Percentiles rank a stretch among this genome's conserved stretches.
phyloP scores from a whole-genome alignment of 2,113 vertebrate species.

The Sander lucioperca region DNA sequence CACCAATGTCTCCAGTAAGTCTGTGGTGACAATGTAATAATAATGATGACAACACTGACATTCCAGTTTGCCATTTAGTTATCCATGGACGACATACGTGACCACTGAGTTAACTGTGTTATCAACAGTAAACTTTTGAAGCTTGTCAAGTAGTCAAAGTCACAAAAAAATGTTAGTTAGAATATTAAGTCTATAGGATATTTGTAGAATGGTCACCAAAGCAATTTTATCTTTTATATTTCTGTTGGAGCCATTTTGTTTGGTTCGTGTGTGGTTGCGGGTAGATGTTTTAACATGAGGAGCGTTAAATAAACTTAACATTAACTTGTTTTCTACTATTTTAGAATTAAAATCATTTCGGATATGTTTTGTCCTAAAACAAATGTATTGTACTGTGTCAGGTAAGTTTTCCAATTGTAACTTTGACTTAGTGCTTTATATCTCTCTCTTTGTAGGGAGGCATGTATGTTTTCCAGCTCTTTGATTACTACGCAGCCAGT shows the following conservation, averaged over 20 bases:
- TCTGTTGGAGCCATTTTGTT: not conserved
- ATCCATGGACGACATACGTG: not conserved
- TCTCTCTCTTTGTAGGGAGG: slow-evolving; percentile 85
- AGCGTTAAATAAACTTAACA: not conserved
- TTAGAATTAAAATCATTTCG: not conserved
- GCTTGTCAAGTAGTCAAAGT: not conserved
- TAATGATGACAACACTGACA: not conserved
- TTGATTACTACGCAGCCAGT: slow-evolving; percentile 96
- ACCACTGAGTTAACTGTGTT: not conserved
- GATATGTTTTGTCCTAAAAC: not conserved
- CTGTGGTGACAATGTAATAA: not conserved
- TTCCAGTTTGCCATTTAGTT: not conserved
- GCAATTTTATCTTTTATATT: not conserved
- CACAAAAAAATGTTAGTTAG: not conserved
- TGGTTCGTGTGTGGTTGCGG: not conserved
- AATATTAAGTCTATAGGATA: not conserved
- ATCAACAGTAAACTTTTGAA: not conserved
- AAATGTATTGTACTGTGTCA: not conserved
- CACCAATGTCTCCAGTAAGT: not conserved
- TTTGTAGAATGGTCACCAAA: not conserved
- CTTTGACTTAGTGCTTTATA: not conserved
- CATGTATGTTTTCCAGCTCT: slow-evolving; percentile 96
- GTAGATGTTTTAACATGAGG: not conserved
- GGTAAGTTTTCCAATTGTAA: not conserved
- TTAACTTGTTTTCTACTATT: not conserved